Conservation (phyloP, 2,888 invertebrate species). For the Ormyrus labotus region DNA sequence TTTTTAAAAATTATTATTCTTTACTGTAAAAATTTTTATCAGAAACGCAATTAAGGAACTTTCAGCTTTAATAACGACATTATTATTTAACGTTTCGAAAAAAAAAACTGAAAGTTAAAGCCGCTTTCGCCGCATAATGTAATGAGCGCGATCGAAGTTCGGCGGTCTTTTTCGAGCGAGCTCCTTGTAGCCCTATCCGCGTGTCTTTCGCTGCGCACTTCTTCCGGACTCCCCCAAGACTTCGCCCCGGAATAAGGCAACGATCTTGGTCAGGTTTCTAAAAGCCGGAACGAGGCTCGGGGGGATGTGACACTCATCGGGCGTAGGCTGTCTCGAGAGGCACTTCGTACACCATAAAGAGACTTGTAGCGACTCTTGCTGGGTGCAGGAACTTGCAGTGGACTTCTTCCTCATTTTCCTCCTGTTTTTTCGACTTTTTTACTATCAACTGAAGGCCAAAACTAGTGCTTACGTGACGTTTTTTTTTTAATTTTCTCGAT, state of each 20-base stretch:
- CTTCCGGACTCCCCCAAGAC: not conserved
- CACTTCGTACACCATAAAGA: conserved; percentile 58
- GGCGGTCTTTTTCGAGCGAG: conserved; percentile 5
- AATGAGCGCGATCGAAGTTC: conserved; percentile 9
- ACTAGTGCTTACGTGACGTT: no score
- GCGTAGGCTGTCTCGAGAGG: conserved; percentile 59
- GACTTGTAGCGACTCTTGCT: conserved; percentile 24
- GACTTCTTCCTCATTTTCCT: not conserved
- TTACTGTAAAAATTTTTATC: no score
- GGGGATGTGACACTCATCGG: conserved; percentile 31
- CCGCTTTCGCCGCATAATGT: not conserved
- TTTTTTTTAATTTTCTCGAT: no score
- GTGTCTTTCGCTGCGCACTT: not conserved
- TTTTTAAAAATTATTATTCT: no score
- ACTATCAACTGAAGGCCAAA: no score
- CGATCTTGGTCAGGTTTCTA: conserved; percentile 26
- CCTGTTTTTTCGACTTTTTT: no score
- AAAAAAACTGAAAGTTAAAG: no score
- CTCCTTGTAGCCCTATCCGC: not conserved
- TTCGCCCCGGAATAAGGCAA: not conserved
- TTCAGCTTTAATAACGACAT: no score
- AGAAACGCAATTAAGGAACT: no score
- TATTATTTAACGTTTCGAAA: no score
- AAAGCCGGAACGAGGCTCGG: conserved; percentile 13
- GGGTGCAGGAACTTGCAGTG: not conserved